phyloP scores from a whole-genome alignment of 2,888 invertebrate species.

The Altica lythri region DNA sequence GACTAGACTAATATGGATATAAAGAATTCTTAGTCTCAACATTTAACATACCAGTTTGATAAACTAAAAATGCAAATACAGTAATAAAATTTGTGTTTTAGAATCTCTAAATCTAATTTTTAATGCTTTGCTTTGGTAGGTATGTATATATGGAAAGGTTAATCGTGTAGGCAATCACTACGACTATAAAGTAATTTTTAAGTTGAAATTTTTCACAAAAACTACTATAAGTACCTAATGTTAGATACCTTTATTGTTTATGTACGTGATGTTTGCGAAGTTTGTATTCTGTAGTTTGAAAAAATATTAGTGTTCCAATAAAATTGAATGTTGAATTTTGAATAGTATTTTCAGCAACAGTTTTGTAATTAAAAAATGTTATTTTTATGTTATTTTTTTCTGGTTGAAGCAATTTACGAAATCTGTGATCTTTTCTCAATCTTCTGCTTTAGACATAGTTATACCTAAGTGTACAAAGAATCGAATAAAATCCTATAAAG shows the following conservation, averaged over 20 bases:
- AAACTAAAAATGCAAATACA: no score
- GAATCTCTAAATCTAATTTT: no score
- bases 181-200: no score
- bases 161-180: no score
- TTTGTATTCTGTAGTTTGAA: slow-evolving; percentile 4
- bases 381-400: slow-evolving; percentile 5
- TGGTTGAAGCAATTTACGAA: slow-evolving; percentile 28
- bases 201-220: slow-evolving; percentile 2
- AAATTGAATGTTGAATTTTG: slow-evolving; percentile 10
- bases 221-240: slow-evolving; percentile 12
- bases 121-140: no score
- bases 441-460: slow-evolving; percentile 48
- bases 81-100: no score
- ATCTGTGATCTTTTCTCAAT: slow-evolving; percentile 53
- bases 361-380: neutral
- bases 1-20: no score
- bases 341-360: neutral
- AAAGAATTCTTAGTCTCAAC: no score
- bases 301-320: slow-evolving; percentile 9
- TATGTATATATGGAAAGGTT: no score
- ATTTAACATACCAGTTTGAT: no score
- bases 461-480: slow-evolving; percentile 45
- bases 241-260: slow-evolving; percentile 4
- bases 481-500: slow-evolving; percentile 42
- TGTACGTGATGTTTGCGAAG: slow-evolving; percentile 1